Evolutionary conservation across 1,140 invertebrate species (phyloP).

Genomic region (Coboldia fuscipes): DNA sequence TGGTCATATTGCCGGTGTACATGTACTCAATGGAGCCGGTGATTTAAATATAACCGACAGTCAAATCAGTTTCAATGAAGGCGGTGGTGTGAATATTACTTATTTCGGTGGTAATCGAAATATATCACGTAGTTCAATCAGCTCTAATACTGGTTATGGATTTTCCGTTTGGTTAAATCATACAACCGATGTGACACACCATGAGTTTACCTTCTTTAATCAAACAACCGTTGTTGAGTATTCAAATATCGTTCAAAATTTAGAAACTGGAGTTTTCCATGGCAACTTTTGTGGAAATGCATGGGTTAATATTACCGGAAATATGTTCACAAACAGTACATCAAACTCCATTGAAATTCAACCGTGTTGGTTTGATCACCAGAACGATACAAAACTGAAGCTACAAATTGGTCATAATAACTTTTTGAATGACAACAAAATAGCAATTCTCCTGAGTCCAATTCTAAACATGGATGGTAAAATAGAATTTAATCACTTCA

Average conservation of each 20-base stretch:
- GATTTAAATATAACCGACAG: slow-evolving; percentile 83
- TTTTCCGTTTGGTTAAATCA: slow-evolving; percentile 75
- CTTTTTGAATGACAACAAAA: slow-evolving; percentile 52
- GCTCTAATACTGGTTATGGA: slow-evolving; percentile 67
- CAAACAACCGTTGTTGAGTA: slow-evolving; percentile 75
- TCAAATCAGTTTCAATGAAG: slow-evolving; percentile 74
- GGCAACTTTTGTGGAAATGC: slow-evolving; percentile 54
- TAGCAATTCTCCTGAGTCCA: slow-evolving; percentile 60
- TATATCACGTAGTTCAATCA: slow-evolving; percentile 56
- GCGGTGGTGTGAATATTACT: slow-evolving; percentile 79
- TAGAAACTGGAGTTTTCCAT: slow-evolving; percentile 62
- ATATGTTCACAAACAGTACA: slow-evolving; percentile 54
- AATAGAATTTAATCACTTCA: slow-evolving; percentile 78
- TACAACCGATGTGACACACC: slow-evolving; percentile 38
- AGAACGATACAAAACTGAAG: slow-evolving; percentile 29
- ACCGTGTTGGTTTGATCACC: slow-evolving; percentile 45
- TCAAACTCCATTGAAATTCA: slow-evolving; percentile 54
- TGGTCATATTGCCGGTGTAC: slow-evolving; percentile 68
- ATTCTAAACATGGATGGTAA: slow-evolving; percentile 58
- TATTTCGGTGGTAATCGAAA: slow-evolving; percentile 78
- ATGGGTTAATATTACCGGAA: slow-evolving; percentile 69
- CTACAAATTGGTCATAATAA: slow-evolving; percentile 71
- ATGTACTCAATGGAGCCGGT: slow-evolving; percentile 66
- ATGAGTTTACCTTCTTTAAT: slow-evolving; percentile 52
- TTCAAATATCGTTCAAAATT: slow-evolving; percentile 63